phyloP scores from a whole-genome alignment of 1,140 invertebrate genomes.

The Bombus polaris region DNA sequence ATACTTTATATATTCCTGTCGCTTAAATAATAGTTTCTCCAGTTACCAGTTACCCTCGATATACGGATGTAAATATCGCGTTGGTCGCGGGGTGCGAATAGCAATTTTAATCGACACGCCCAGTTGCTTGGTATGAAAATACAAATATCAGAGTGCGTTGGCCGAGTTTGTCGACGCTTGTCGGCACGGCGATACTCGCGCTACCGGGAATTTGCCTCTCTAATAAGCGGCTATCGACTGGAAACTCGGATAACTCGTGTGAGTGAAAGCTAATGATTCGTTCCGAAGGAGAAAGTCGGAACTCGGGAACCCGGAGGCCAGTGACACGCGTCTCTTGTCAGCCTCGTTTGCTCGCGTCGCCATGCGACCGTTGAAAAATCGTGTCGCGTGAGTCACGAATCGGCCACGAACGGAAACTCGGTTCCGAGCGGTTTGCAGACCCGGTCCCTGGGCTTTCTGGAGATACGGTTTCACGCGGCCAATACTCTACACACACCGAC shows the following conservation, averaged over 20 bases:
- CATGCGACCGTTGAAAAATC: slow-evolving; percentile 43
- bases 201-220: slow-evolving; percentile 46
- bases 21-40: background rate
- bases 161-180: background rate
- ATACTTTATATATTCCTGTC: no score
- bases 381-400: slow-evolving; percentile 58
- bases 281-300: slow-evolving; percentile 70
- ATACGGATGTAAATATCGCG: slow-evolving; percentile 28
- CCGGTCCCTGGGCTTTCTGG: background rate
- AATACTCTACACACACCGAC: background rate
- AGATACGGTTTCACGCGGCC: slow-evolving; percentile 24
- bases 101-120: slow-evolving; percentile 25
- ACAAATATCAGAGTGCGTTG: background rate
- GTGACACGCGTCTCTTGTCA: slow-evolving; percentile 53
- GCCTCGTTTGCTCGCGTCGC: slow-evolving; percentile 22
- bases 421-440: slow-evolving; percentile 3
- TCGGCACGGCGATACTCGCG: no score
- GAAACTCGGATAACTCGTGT: slow-evolving; percentile 63
- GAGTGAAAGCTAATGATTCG: slow-evolving; percentile 72
- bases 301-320: slow-evolving; percentile 39
- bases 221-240: slow-evolving; percentile 58
- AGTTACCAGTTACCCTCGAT: background rate
- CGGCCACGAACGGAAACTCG: slow-evolving; percentile 12
- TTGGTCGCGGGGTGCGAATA: background rate
- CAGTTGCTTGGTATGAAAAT: background rate